A percentile compares a stretch with the other conserved stretches of the same genome.
Evolutionary conservation across 2,797 vertebrate species (phyloP).

Genomic region (Microchirus variegatus): DNA sequence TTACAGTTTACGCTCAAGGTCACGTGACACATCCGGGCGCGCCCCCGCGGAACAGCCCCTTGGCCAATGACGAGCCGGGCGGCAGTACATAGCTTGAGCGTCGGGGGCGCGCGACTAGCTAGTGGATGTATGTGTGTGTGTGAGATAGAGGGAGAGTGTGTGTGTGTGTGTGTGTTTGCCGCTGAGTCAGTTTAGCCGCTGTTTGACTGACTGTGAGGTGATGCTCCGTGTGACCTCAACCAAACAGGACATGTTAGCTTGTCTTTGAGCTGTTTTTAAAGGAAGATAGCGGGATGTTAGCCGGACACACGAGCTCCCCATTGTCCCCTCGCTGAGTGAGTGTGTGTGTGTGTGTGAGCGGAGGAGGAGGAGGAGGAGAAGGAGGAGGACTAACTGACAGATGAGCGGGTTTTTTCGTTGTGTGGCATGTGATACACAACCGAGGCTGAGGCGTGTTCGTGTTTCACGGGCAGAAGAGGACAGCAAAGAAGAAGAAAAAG

Average conservation of each 20-base stretch:
- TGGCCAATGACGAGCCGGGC: constrained; percentile 58
- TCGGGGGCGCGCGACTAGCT: constrained; percentile 56
- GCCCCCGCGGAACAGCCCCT: constrained; percentile 44
- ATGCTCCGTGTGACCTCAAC: neutral
- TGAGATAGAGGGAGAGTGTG: neutral
- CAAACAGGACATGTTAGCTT: neutral
- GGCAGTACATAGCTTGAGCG: constrained; percentile 15
- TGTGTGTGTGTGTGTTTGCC: neutral
- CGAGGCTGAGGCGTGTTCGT: constrained; percentile 62
- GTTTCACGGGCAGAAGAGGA: constrained; percentile 45
- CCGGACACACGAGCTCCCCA: neutral
- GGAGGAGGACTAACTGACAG: constrained; percentile 42
- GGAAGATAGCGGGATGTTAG: neutral
- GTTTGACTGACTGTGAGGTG: constrained; percentile 5
- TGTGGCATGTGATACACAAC: constrained; percentile 60
- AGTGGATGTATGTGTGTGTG: too few species aligned
- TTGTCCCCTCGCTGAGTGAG: constrained; percentile 17
- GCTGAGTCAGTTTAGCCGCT: constrained; percentile 20
- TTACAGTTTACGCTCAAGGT: constrained; percentile 34
- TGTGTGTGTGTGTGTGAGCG: constrained; percentile 19
- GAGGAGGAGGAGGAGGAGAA: constrained; percentile 24
- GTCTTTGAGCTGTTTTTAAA: neutral
- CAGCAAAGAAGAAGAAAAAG: constrained; percentile 16
- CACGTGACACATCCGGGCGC: constrained; percentile 73
- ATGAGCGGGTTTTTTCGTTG: constrained; percentile 33